These are phyloP conservation scores for Sigmodon hispidus DNA, from an alignment of 2,113 vertebrate genomes.

Conservation along the genomic window DNA sequence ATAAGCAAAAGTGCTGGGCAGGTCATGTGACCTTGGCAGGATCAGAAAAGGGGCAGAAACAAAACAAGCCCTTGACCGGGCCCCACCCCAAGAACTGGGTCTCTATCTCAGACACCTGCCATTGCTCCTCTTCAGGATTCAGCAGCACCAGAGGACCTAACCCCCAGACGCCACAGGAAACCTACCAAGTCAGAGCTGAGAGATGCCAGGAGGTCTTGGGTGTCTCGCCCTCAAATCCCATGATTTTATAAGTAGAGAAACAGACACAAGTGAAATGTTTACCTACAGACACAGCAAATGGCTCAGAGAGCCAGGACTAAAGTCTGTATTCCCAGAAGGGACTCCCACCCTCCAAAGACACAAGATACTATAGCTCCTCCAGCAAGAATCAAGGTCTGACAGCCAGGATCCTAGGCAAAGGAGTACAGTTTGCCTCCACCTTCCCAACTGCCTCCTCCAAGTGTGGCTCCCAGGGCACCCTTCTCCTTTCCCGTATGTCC, in stretches of 20 bases:
- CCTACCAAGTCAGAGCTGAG: neutral
- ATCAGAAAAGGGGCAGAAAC: conserved; percentile 8
- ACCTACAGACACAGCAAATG: neutral
- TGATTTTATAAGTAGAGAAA: neutral
- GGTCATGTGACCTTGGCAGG: conserved; percentile 76
- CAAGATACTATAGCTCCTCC: neutral
- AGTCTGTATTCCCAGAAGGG: neutral
- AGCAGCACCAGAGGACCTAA: neutral
- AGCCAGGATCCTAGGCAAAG: neutral
- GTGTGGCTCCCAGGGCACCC: neutral
- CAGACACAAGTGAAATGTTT: neutral
- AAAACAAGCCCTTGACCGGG: conserved; percentile 63
- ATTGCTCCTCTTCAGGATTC: neutral
- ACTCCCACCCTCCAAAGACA: neutral
- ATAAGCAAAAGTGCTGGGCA: conserved; percentile 63
- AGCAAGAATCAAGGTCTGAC: neutral
- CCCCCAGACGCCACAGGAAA: neutral
- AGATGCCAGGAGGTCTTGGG: neutral
- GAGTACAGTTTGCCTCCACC: neutral
- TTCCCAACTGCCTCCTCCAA: neutral
- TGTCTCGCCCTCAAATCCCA: neutral
- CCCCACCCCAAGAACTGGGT: neutral
- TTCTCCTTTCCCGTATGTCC: neutral
- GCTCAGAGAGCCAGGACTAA: neutral
- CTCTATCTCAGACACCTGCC: neutral